phyloP scores from a whole-genome alignment of 2,797 vertebrate genomes.

The Botia kubotai region DNA sequence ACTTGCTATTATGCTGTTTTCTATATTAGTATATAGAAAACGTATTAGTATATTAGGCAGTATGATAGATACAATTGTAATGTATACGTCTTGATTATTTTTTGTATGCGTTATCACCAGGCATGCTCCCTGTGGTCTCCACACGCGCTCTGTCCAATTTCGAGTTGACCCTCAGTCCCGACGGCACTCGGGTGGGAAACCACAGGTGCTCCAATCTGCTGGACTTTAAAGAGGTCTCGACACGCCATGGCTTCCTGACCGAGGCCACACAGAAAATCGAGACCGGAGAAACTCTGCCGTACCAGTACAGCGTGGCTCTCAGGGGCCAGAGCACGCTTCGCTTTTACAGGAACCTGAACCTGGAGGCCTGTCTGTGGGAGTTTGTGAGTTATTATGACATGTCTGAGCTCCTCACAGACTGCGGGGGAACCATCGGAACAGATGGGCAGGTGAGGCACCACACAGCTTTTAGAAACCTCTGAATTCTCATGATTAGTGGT shows the following conservation, averaged over 20 bases:
- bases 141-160: slow-evolving; percentile 91
- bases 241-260: slow-evolving; percentile 88
- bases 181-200: slow-evolving; percentile 89
- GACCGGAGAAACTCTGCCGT: slow-evolving; percentile 82
- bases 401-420: slow-evolving; percentile 92
- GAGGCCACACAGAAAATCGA: slow-evolving; percentile 77
- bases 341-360: slow-evolving; percentile 90
- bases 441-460: slow-evolving; percentile 87
- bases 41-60: too few relatives aligned
- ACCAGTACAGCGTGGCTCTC: slow-evolving; percentile 84
- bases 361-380: slow-evolving; percentile 94
- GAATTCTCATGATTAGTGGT: slow-evolving; percentile 14
- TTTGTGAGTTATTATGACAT: slow-evolving; percentile 92
- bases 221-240: slow-evolving; percentile 87
- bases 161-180: slow-evolving; percentile 90
- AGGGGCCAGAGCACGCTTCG: slow-evolving; percentile 83
- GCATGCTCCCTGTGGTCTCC: slow-evolving; percentile 92
- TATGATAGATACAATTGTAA: background rate
- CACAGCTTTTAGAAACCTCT: background rate
- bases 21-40: too few relatives aligned
- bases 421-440: slow-evolving; percentile 90
- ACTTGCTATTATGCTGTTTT: background rate
- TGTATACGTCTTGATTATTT: background rate
- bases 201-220: slow-evolving; percentile 93
- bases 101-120: slow-evolving; percentile 65